Evolutionary conservation across 2,797 vertebrate species (phyloP).

Genomic region (Euphonia xanthogaster): DNA sequence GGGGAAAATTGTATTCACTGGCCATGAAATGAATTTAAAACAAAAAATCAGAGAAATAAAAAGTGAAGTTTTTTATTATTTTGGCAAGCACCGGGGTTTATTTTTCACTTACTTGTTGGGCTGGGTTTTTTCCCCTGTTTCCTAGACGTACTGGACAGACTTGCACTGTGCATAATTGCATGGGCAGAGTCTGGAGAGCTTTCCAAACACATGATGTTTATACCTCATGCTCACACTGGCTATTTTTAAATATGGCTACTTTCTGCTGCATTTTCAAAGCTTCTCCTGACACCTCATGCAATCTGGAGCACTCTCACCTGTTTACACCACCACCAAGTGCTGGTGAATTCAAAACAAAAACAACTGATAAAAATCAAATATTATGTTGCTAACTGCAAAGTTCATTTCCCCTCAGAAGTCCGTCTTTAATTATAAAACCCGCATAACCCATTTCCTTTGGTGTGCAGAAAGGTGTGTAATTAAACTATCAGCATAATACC

Average conservation of each 20-base stretch:
- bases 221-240: background rate
- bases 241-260: slow-evolving; percentile 4
- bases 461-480: slow-evolving; percentile 87
- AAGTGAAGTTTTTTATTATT: background rate
- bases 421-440: slow-evolving; percentile 79
- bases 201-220: background rate
- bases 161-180: background rate
- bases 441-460: slow-evolving; percentile 80
- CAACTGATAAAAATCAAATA: slow-evolving; percentile 66
- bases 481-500: slow-evolving; percentile 83
- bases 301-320: slow-evolving; percentile 20
- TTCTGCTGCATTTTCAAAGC: background rate
- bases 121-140: background rate
- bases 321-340: background rate
- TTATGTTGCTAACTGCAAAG: slow-evolving; percentile 63
- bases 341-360: slow-evolving; percentile 70
- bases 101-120: slow-evolving; percentile 14
- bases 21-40: slow-evolving; percentile 1
- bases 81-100: background rate
- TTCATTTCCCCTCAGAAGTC: slow-evolving; percentile 74
- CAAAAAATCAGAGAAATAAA: slow-evolving; percentile 1
- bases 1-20: slow-evolving; percentile 2
- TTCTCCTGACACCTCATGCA: background rate
- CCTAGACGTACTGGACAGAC: background rate
- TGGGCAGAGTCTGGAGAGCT: slow-evolving; percentile 15